These are phyloP conservation scores for Eubasilissa regina DNA, from an alignment of 1,140 invertebrate genomes.

Conservation along the genomic window DNA sequence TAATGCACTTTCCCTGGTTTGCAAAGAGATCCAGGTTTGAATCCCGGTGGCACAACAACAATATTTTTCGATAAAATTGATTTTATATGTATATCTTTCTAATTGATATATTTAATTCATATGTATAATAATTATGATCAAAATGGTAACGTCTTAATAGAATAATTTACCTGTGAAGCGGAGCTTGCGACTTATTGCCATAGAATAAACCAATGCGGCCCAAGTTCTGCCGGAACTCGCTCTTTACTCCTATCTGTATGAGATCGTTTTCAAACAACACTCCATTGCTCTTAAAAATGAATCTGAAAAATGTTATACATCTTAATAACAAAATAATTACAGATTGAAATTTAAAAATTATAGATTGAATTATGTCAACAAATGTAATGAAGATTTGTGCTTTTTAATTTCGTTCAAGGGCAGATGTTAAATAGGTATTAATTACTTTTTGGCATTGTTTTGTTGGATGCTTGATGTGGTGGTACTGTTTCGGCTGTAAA, in stretches of 20 bases:
- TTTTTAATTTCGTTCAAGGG: no score
- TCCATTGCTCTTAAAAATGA: slow-evolving; percentile 98
- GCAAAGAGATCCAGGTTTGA: no score
- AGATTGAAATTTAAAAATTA: slow-evolving; percentile 15
- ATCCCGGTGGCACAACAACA: no score
- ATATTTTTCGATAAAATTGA: no score
- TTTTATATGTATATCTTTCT: no score
- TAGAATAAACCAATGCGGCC: slow-evolving; percentile 97
- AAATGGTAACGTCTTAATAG: slow-evolving; percentile 41
- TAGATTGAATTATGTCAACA: not conserved
- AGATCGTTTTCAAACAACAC: slow-evolving; percentile 98
- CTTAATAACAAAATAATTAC: not conserved
- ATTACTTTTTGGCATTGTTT: slow-evolving; percentile 88
- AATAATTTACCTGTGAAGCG: slow-evolving; percentile 74
- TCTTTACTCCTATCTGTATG: slow-evolving; percentile 98
- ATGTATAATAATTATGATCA: no score
- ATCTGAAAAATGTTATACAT: slow-evolving; percentile 73
- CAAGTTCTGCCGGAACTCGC: slow-evolving; percentile 95
- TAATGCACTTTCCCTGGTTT: no score
- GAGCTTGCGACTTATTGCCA: slow-evolving; percentile 96
- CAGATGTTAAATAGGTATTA: not conserved
- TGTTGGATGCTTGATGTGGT: slow-evolving; percentile 77
- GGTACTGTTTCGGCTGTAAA: slow-evolving; percentile 80
- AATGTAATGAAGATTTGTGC: not conserved
- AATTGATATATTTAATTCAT: no score